phyloP scores from a whole-genome alignment of 2,888 invertebrate genomes.

The Pedicia rivosa region DNA sequence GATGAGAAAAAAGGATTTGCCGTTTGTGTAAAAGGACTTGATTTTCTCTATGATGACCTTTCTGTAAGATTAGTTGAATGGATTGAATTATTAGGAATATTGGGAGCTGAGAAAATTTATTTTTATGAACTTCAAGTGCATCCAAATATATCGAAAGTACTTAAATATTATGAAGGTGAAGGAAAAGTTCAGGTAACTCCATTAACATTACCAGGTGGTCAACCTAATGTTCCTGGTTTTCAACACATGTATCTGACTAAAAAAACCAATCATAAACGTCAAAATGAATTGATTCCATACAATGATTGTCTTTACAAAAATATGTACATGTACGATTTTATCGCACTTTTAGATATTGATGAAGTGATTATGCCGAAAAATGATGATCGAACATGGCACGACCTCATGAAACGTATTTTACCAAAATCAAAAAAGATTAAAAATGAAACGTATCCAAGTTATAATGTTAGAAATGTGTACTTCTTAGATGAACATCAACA shows the following conservation, averaged over 20 bases:
- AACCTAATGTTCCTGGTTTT: conserved; percentile 77
- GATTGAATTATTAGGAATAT: conserved; percentile 71
- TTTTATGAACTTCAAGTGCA: conserved; percentile 86
- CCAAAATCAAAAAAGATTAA: conserved; percentile 50
- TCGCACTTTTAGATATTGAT: conserved; percentile 84
- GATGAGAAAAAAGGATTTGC: conserved; percentile 62
- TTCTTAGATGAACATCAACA: conserved; percentile 78
- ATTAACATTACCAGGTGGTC: conserved; percentile 71
- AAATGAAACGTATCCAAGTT: conserved; percentile 42
- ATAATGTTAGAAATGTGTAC: conserved; percentile 83
- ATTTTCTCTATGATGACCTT: conserved; percentile 81
- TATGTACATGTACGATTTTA: conserved; percentile 76
- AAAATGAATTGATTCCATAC: conserved; percentile 90
- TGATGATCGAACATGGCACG: conserved; percentile 53
- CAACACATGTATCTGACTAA: conserved; percentile 80
- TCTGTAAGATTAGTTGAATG: conserved; percentile 84
- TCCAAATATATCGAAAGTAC: conserved; percentile 74
- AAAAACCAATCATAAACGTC: conserved; percentile 83
- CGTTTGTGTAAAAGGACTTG: conserved; percentile 86
- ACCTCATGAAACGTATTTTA: conserved; percentile 56
- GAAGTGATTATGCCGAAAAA: conserved; percentile 86
- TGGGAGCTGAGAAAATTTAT: conserved; percentile 85
- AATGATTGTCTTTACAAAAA: conserved; percentile 92
- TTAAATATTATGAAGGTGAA: conserved; percentile 41
- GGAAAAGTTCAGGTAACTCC: conserved; percentile 63